Evolutionary conservation across 2,888 invertebrate genomes (phyloP).

Genomic region (Stramonita haemastoma): DNA sequence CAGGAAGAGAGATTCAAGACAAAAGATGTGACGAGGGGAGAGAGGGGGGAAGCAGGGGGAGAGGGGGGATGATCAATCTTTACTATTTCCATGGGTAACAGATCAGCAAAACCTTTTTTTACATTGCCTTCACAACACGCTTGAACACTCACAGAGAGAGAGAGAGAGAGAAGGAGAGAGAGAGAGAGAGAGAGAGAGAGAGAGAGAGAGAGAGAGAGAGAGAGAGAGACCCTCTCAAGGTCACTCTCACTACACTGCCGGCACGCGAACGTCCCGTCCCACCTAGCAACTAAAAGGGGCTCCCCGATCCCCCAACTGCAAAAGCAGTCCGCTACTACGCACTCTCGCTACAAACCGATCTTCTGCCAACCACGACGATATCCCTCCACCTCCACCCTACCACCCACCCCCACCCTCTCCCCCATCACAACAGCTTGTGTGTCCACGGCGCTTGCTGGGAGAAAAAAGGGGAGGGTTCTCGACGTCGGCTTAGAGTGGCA

Average conservation of each 20-base stretch:
- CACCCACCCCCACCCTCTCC: background rate
- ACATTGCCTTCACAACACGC: too few relatives aligned
- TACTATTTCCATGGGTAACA: background rate
- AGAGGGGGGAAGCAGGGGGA: too few relatives aligned
- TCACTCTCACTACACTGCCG: background rate
- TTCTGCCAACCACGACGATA: background rate
- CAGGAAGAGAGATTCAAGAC: too few relatives aligned
- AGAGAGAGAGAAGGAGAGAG: too few relatives aligned
- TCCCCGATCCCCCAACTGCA: background rate
- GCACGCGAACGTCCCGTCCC: background rate
- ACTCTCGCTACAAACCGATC: background rate
- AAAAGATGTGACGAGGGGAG: too few relatives aligned
- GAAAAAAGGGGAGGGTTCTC: background rate
- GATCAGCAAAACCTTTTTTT: background rate
- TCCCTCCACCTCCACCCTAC: background rate
- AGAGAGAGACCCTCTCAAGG: background rate
- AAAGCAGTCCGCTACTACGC: background rate
- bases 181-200: too few relatives aligned
- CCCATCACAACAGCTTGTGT: slow-evolving; percentile 6
- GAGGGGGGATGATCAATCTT: too few relatives aligned
- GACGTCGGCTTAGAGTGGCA: background rate
- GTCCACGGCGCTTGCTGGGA: background rate
- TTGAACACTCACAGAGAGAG: too few relatives aligned
- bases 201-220: slow-evolving; percentile 18
- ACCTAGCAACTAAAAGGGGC: slow-evolving; percentile 16